Base-by-base conservation (phyloP, 1,140 invertebrate species). In the Lithobius niger region DNA sequence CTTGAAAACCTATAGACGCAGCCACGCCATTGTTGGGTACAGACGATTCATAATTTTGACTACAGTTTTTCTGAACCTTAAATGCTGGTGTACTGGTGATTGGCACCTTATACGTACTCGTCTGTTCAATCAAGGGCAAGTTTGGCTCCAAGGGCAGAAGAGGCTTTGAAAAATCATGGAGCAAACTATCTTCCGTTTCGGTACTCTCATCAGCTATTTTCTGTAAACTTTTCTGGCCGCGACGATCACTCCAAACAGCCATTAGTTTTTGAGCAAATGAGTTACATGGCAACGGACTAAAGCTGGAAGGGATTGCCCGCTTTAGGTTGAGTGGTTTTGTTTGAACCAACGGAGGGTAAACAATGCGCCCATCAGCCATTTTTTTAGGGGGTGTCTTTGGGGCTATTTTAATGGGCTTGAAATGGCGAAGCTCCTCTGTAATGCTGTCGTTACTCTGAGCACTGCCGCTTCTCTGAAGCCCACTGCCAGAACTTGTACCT, bases 341-440 rank as follows among this genome's bases (percentile, higher is more conserved):
- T 2, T 60, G 53, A 13, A 66, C 61, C 3, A 67, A 19, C 3
- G 58, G 58, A 3, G 66, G 58, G 55, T 63, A 60, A 10, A 64
- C 55, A 19, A 60, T 56, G 40, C 60, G 60, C 1, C 62, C 62
- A 54, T 61, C 62, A 0, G 65, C 52, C 15, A 59, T 28, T 45
- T 52, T 61, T 13, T 59, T 57, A 1, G 67, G 66, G 24, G 67
- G 67, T 2, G 66, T 67, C 3, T 62, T 51, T 16, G 66, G 66
- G 48, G 61, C 64, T 2, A 54, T 18, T 53, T 59, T 58, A 19
- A 68, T 68, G 18, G 67, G 67, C 58, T 59, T 61, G 47, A 68
- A 68, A 55, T 67, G 66, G 28, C 52, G 53, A 16, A 66, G 49
- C 43, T 67, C 66, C 19, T 60, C 57, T 21, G 55, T 58, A 24